Percentiles rank a stretch among this genome's conserved stretches.
Evolutionary conservation across 2,888 invertebrate genomes (phyloP).

Genomic region (Eulithis testata): DNA sequence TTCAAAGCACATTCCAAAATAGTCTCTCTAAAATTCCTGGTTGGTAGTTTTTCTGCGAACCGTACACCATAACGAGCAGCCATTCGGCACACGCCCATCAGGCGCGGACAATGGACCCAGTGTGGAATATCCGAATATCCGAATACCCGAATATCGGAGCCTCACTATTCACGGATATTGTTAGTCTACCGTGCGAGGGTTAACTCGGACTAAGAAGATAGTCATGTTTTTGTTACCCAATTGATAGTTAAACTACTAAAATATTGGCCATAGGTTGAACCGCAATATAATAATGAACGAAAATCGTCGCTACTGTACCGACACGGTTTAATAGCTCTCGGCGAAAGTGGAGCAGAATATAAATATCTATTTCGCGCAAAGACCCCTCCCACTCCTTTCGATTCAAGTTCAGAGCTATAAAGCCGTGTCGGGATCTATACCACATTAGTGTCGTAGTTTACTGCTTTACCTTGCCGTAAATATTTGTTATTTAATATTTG

Average conservation of each 20-base stretch:
- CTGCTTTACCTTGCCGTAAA: too few species aligned
- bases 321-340: too few species aligned
- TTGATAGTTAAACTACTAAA: not conserved
- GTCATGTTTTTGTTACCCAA: not conserved
- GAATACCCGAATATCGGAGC: constrained; percentile 2
- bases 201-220: constrained; percentile 7
- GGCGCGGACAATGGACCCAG: constrained; percentile 36
- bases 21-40: not conserved
- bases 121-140: constrained; percentile 22
- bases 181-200: constrained; percentile 8
- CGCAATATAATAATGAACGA: too few species aligned
- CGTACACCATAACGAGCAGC: constrained; percentile 40
- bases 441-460: too few species aligned
- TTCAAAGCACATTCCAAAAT: not conserved
- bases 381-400: too few species aligned
- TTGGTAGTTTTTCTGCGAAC: constrained; percentile 36
- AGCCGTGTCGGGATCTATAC: too few species aligned
- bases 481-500: too few species aligned
- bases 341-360: too few species aligned
- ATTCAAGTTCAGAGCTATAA: too few species aligned
- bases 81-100: constrained; percentile 47
- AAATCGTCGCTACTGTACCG: too few species aligned
- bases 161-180: constrained; percentile 33
- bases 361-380: too few species aligned
- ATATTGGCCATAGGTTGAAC: not conserved